These are phyloP conservation scores for Sinocyclocheilus anophthalmus DNA, from an alignment of 2,113 vertebrate genomes.

Conservation along the genomic window DNA sequence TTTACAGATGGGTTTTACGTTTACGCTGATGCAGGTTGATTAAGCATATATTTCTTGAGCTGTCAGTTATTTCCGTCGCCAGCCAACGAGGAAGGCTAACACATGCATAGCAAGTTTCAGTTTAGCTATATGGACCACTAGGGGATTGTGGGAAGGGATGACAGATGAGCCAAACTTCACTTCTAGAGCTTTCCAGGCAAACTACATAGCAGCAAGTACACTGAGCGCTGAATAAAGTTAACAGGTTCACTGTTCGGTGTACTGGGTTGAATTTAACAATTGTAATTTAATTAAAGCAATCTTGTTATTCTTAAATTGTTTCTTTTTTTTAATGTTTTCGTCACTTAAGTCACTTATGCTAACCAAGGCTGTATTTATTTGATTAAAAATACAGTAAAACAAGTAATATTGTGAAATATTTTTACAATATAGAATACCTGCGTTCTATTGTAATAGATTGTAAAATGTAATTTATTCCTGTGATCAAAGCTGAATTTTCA, in stretches of 20 bases:
- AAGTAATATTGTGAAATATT: no score
- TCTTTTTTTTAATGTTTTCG: no score
- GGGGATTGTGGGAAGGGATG: not conserved
- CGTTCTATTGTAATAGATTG: no score
- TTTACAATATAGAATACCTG: no score
- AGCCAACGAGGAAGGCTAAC: not conserved
- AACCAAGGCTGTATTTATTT: not conserved
- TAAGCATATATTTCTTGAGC: conserved; percentile 3
- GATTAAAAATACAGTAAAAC: no score
- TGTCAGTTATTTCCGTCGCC: conserved; percentile 1
- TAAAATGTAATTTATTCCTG: no score
- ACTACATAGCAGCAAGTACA: not conserved
- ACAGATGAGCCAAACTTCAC: not conserved
- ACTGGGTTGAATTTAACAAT: not conserved
- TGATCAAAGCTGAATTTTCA: no score
- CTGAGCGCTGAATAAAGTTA: not conserved
- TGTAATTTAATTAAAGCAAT: not conserved
- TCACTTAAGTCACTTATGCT: not conserved
- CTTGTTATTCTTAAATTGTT: not conserved
- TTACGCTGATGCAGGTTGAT: conserved; percentile 5
- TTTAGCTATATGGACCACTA: not conserved
- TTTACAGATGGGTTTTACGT: not conserved
- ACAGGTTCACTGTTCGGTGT: not conserved
- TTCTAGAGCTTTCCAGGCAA: conserved; percentile 23
- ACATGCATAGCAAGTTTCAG: conserved; percentile 4